phyloP scores from a whole-genome alignment of 2,888 invertebrate species.

The Mythimna impura region DNA sequence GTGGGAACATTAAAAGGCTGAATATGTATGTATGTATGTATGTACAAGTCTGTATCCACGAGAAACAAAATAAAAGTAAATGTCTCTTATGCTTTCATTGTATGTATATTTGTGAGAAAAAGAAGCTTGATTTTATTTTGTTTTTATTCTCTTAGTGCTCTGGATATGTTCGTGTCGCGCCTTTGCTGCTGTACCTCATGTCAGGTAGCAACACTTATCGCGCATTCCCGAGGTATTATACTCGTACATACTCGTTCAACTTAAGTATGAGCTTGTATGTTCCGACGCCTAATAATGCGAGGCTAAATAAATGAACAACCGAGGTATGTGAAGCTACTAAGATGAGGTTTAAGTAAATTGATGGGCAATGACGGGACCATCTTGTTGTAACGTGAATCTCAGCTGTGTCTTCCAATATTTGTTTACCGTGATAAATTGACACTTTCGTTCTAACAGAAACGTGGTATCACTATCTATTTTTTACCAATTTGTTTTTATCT shows the following conservation, averaged over 20 bases:
- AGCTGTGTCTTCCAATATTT: conserved; percentile 5
- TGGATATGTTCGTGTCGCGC: conserved; percentile 38
- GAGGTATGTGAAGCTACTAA: conserved; percentile 8
- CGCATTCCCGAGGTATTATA: conserved; percentile 47
- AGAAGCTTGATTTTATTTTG: conserved; percentile 26
- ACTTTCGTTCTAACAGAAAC: conserved; percentile 25
- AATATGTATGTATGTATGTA: too few relatives aligned
- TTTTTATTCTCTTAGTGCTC: conserved; percentile 37
- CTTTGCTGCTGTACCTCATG: conserved; percentile 36
- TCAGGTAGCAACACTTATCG: conserved; percentile 61
- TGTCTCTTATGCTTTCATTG: conserved; percentile 43
- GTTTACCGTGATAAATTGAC: conserved; percentile 46
- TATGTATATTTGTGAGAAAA: conserved; percentile 43
- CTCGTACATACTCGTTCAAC: conserved; percentile 40
- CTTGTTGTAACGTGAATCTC: conserved; percentile 21
- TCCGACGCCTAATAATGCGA: conserved; percentile 32
- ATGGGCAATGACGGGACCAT: conserved; percentile 30
- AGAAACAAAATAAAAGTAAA: conserved; percentile 42
- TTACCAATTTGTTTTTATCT: conserved; percentile 50
- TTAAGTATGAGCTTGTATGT: conserved; percentile 42
- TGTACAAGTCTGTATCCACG: conserved; percentile 9
- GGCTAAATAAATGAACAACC: conserved; percentile 32
- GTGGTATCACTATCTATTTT: conserved; percentile 31
- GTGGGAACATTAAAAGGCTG: too few relatives aligned
- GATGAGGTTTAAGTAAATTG: conserved; percentile 12